Conservation (phyloP, 1,140 invertebrate species). For the Papilio machaon region DNA sequence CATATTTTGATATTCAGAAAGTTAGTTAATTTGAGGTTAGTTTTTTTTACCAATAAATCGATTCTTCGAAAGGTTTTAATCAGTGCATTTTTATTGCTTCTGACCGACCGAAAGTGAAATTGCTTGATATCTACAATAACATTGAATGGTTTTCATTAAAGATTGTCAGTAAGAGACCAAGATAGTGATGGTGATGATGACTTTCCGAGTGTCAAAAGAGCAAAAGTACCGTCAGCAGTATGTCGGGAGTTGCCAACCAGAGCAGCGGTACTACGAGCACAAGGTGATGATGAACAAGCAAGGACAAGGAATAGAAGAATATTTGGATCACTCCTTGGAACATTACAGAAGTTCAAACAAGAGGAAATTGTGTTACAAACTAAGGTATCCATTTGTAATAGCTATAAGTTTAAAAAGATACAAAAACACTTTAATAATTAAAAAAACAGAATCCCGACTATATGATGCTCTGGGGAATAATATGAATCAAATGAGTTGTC, state of each 20-base stretch:
- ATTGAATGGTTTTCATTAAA: conserved; percentile 42
- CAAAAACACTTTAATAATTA: background rate
- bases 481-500: too few species aligned
- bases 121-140: background rate
- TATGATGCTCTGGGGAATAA: too few species aligned
- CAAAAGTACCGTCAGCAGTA: conserved; percentile 74
- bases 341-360: conserved; percentile 96
- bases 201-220: conserved; percentile 59
- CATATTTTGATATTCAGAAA: background rate
- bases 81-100: too few species aligned
- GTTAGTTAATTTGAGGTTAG: background rate
- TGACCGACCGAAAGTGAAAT: too few species aligned
- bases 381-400: conserved; percentile 79
- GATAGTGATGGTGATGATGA: conserved; percentile 79
- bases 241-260: conserved; percentile 74
- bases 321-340: conserved; percentile 97
- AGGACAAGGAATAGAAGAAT: conserved; percentile 94
- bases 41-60: background rate
- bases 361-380: conserved; percentile 95
- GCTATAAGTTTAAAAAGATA: conserved; percentile 9
- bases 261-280: conserved; percentile 85
- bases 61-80: background rate
- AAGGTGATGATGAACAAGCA: conserved; percentile 91
- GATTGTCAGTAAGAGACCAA: conserved; percentile 69
- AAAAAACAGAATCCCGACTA: too few species aligned